Conservation (phyloP, 2,113 vertebrate species). For the Laticauda colubrina region DNA sequence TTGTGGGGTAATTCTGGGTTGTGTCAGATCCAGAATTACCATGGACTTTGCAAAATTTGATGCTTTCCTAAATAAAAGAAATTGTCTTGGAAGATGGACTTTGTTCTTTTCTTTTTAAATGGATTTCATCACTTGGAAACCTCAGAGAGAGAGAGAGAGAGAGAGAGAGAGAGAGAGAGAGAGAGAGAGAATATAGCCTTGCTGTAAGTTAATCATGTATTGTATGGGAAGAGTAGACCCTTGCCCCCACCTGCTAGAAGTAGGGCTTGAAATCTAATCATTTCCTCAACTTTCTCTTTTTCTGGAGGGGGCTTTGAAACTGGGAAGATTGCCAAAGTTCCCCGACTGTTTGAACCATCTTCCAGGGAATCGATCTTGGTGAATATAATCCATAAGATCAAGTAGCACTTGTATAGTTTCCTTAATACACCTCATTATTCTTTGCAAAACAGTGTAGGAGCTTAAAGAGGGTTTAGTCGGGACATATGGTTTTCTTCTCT, state of each 20-base stretch:
- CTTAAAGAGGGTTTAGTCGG: slow-evolving; percentile 10
- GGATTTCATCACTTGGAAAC: too few species aligned
- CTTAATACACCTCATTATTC: slow-evolving; percentile 31
- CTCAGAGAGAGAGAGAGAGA: too few species aligned
- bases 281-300: not conserved
- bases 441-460: slow-evolving; percentile 8
- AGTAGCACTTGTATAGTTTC: slow-evolving; percentile 4
- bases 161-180: not conserved
- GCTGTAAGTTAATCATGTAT: not conserved
- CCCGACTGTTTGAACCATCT: not conserved
- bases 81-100: too few species aligned
- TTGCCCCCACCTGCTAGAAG: not conserved
- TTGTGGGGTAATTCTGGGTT: too few species aligned
- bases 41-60: too few species aligned
- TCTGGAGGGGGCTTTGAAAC: not conserved
- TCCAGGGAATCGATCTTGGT: slow-evolving; percentile 17
- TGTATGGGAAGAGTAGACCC: not conserved
- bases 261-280: not conserved
- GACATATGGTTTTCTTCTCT: slow-evolving; percentile 20
- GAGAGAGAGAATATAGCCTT: not conserved
- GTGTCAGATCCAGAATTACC: too few species aligned
- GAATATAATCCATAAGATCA: slow-evolving; percentile 15
- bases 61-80: too few species aligned
- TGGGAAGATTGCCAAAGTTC: not conserved
- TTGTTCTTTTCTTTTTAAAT: too few species aligned